Evolutionary conservation across 2,113 vertebrate genomes (phyloP).

Genomic region (Vulpes vulpes): DNA sequence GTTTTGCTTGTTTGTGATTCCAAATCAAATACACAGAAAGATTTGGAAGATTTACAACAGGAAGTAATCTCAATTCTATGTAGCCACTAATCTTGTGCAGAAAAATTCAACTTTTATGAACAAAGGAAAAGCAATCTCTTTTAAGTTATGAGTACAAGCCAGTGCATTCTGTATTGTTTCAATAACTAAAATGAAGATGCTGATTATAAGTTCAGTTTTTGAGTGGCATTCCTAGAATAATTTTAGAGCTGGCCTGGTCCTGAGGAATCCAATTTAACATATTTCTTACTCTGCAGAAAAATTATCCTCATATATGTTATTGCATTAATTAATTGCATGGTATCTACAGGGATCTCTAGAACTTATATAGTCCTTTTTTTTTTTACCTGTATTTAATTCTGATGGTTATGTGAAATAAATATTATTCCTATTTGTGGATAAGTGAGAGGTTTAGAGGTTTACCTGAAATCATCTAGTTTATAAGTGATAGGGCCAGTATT

Average conservation of each 20-base stretch:
- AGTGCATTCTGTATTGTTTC: slow-evolving; percentile 58
- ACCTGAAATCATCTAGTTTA: background rate
- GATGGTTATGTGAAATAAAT: background rate
- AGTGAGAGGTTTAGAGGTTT: background rate
- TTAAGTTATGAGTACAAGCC: slow-evolving; percentile 71
- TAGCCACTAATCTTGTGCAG: slow-evolving; percentile 79
- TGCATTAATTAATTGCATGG: background rate
- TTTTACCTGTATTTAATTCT: slow-evolving; percentile 29
- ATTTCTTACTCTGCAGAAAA: slow-evolving; percentile 34
- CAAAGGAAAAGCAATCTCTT: slow-evolving; percentile 70
- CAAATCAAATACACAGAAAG: slow-evolving; percentile 86
- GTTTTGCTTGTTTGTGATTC: slow-evolving; percentile 87
- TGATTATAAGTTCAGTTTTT: slow-evolving; percentile 62
- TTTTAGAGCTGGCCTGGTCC: slow-evolving; percentile 42
- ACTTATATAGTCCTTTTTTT: background rate
- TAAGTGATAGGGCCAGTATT: background rate
- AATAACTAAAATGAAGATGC: slow-evolving; percentile 59
- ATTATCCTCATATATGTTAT: background rate
- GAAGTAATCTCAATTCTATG: slow-evolving; percentile 83
- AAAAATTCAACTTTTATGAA: slow-evolving; percentile 75
- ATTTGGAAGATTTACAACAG: slow-evolving; percentile 83
- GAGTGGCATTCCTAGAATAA: slow-evolving; percentile 28
- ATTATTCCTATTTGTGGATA: background rate
- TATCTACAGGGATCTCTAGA: background rate
- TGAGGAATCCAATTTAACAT: background rate